These are phyloP conservation scores for Caenorhabditis auriculariae DNA, from an alignment of 2,888 invertebrate genomes.

Conservation along the genomic window DNA sequence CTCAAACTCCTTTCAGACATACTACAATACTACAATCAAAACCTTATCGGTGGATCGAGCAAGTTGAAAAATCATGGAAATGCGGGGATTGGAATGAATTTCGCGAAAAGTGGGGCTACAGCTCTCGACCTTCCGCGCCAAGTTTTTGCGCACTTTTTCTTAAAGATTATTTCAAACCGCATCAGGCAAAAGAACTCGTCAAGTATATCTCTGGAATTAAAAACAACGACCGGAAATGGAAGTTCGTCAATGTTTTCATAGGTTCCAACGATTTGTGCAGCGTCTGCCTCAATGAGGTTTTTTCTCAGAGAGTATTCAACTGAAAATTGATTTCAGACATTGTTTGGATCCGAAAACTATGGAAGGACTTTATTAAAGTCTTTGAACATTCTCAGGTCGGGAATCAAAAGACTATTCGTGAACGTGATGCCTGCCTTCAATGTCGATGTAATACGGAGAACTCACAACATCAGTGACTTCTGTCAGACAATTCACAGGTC, in stretches of 20 bases:
- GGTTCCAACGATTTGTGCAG: constrained; percentile 36
- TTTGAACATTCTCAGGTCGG: constrained; percentile 6
- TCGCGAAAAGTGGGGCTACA: constrained; percentile 3
- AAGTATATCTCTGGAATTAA: neutral
- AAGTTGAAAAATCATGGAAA: constrained; percentile 1
- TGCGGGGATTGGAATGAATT: constrained; percentile 19
- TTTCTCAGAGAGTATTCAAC: no score
- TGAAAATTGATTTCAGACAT: no score
- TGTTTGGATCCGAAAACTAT: neutral
- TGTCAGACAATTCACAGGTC: constrained; percentile 35
- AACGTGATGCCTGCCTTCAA: constrained; percentile 43
- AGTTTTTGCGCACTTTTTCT: neutral
- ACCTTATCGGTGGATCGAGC: constrained; percentile 15
- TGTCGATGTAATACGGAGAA: constrained; percentile 27
- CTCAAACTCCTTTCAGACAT: constrained; percentile 16
- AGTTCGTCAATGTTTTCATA: constrained; percentile 37
- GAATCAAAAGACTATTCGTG: constrained; percentile 28
- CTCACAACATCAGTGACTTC: constrained; percentile 25
- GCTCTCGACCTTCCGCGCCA: constrained; percentile 6
- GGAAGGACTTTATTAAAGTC: neutral
- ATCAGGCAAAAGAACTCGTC: constrained; percentile 12
- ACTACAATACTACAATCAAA: constrained; percentile 18
- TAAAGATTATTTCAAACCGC: neutral
- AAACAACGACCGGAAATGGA: constrained; percentile 17
- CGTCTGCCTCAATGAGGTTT: constrained; percentile 22